Evolutionary conservation across 2,797 vertebrate genomes (phyloP), one percentile per base, ranked within the genome.

Genomic region (Phrynocephalus guinanensis): DNA sequence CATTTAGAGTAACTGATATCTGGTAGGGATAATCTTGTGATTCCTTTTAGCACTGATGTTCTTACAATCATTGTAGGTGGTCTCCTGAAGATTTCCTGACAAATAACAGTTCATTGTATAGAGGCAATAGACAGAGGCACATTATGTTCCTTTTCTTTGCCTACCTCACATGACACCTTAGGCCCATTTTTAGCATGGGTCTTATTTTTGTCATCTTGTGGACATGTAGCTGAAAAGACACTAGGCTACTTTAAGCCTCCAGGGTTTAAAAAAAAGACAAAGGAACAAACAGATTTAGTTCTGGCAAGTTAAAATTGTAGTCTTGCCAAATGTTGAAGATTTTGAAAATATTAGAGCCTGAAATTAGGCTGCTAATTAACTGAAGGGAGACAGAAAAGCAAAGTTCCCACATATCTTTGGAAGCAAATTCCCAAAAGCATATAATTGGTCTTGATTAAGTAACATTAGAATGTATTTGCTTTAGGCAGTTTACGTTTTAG

Each of bases 401-500:
- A 75, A 50, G 7, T 68, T 52, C 75, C 71, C 66, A 3, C 18
- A 38, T 78, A 24, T 78, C 78, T 92, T 60, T 30, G 83, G 52
- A 88, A 85, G 84, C 75, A 90, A 71, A 56, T 86, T 88, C n/a
- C 77, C 22, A 67, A 82, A 66, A 89, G 67, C 71, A 52, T 80
- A 60, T 56, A 79, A 63, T 66, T 88, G 90, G 66, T 80, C 82
- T 84, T 44, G 82, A 87, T 86, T 84, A 91, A 91, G 88, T 71
- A 90, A 80, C 63, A 89, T 92, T 90, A 88, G 78, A 33, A 82
- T 33, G 16, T 50, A 44, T 50, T 79, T 76, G 50, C 26, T 68
- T 93, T 85, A 56, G 86, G 92, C 90, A 89, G 91, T 88, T 93
- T 93, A 92, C 0, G 0, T 88, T 92, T 91, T 38, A 93, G 87